Evolutionary conservation across 2,113 vertebrate genomes (phyloP).

Genomic region (Dromas ardeola): DNA sequence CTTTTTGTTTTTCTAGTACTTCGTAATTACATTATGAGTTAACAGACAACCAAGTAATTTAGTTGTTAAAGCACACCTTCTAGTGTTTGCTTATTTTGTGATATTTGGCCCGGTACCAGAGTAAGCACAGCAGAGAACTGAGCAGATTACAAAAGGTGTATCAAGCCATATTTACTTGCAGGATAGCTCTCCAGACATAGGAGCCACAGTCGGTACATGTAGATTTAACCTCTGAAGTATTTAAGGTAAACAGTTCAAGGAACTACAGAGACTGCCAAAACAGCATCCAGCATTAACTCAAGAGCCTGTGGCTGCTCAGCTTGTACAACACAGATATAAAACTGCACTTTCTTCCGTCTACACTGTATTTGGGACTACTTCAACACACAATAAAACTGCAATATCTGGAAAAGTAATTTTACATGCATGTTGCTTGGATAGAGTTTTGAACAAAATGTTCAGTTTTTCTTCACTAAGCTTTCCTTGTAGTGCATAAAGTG

Average conservation of each 20-base stretch:
- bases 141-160: neutral
- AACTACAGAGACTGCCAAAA: neutral
- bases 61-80: neutral
- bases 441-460: neutral
- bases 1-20: neutral
- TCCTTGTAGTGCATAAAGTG: neutral
- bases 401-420: neutral
- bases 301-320: neutral
- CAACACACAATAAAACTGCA: neutral
- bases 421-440: neutral
- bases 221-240: neutral
- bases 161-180: neutral
- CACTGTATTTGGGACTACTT: neutral
- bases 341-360: neutral
- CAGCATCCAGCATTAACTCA: neutral
- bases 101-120: neutral
- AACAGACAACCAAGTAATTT: neutral
- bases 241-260: neutral
- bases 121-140: neutral
- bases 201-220: neutral
- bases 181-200: neutral
- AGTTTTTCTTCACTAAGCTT: neutral
- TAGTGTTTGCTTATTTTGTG: neutral
- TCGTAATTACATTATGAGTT: neutral
- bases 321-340: neutral